Base-by-base conservation (phyloP, 2,113 vertebrate genomes). In the Hippoglossus stenolepis region DNA sequence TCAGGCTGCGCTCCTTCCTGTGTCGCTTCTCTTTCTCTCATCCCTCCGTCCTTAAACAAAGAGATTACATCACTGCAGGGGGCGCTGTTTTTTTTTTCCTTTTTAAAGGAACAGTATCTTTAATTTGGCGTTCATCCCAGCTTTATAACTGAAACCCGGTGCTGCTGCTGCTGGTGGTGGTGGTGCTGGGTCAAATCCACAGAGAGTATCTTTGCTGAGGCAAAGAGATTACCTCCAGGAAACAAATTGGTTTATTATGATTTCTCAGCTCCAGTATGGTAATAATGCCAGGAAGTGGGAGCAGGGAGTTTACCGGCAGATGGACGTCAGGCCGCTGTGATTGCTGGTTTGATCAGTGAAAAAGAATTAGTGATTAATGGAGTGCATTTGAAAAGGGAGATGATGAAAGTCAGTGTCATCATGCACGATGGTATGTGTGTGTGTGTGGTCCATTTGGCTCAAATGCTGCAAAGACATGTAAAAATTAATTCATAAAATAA, bases 141-240 rank as follows among this genome's bases (percentile, higher is more conserved):
- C 54, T 68, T 77, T 58, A 43, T 77, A 75, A 83, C 71, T 74
- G 53, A 85, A 79, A 71, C 47, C 18, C 75, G 77, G 65, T 61
- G 45, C 38, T 57, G 35, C 69, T 20, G 62, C 26, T 43, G 70
- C 26, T 58, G 38, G 28, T 56, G 31, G 64, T 15, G 62, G 47
- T n/a, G 70, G 26, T 47, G 63, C 67, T 53, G 56, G 53, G 24
- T 66, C 4, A 66, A 81, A 83, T 88, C 87, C 83, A 78, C 71
- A 57, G 81, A 90, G 85, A 87, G 90, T 82, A 83, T 81, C 79
- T 60, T 56, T 24, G 35, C 51, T 17, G 70, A 68, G 66, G 69
- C 67, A 73, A 70, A 77, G 63, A 80, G 79, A 90, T 87, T 86
- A 87, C 88, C 80, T 79, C 67, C 68, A 70, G 67, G 60, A 83